Conservation (phyloP, 2,888 invertebrate genomes). For the Andrena marginata region DNA sequence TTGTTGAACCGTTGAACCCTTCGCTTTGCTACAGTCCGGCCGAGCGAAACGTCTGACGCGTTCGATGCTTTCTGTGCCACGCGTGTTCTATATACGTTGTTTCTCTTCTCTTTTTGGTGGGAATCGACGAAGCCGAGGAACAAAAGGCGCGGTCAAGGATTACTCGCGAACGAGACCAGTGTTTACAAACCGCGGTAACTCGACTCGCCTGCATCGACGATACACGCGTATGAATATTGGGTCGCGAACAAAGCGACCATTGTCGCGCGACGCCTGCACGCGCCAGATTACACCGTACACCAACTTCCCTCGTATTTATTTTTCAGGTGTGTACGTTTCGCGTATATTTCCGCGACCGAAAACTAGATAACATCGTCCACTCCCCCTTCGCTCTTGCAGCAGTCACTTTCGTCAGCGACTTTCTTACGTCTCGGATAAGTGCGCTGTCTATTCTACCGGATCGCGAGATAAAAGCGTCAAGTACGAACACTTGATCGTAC, state of each 20-base stretch:
- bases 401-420: not conserved
- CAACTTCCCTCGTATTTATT: slow-evolving; percentile 28
- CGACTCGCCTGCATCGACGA: slow-evolving; percentile 23
- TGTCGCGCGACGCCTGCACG: slow-evolving; percentile 53
- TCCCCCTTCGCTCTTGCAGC: not conserved
- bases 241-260: slow-evolving; percentile 66
- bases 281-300: slow-evolving; percentile 6
- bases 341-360: not conserved
- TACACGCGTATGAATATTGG: slow-evolving; percentile 38
- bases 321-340: not conserved
- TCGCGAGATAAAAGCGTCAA: not conserved
- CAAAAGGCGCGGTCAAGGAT: slow-evolving; percentile 59
- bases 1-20: not conserved
- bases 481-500: not conserved
- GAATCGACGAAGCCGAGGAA: not conserved
- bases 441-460: not conserved
- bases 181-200: slow-evolving; percentile 54
- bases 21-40: too few species aligned
- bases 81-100: not conserved
- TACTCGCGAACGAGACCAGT: slow-evolving; percentile 39
- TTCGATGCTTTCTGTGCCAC: not conserved
- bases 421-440: not conserved
- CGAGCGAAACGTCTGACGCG: not conserved
- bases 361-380: not conserved
- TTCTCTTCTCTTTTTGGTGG: not conserved